Conservation (phyloP, 2,113 vertebrate genomes). For the Helogale parvula region DNA sequence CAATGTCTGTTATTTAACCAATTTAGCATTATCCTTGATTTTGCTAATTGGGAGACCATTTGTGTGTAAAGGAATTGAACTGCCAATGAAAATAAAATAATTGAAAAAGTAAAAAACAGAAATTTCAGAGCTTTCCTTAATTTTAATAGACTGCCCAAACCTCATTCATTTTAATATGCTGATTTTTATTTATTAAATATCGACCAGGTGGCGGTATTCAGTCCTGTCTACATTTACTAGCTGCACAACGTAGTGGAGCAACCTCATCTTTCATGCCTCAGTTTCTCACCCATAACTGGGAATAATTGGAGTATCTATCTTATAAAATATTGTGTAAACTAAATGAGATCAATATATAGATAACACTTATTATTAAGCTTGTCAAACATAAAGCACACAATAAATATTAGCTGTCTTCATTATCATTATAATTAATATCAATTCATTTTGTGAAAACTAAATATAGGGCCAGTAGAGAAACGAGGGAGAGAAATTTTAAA, state of each 20-base stretch:
- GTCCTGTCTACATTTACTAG: neutral
- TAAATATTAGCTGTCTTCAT: slow-evolving; percentile 21
- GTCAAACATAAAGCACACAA: neutral
- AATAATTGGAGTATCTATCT: neutral
- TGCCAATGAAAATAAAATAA: slow-evolving; percentile 33
- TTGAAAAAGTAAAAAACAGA: neutral
- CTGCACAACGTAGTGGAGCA: neutral
- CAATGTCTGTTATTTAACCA: slow-evolving; percentile 19
- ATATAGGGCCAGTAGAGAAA: neutral
- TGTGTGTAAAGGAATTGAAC: slow-evolving; percentile 39
- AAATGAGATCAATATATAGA: neutral
- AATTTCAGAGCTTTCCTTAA: slow-evolving; percentile 38
- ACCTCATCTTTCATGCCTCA: neutral
- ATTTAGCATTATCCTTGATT: slow-evolving; percentile 19
- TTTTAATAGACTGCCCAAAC: neutral
- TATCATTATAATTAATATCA: neutral
- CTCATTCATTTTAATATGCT: neutral
- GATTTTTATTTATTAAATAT: slow-evolving; percentile 25
- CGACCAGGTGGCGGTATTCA: neutral
- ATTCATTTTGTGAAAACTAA: slow-evolving; percentile 24
- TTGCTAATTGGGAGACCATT: neutral
- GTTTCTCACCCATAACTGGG: slow-evolving; percentile 3
- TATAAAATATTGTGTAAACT: neutral
- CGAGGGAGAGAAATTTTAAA: neutral
- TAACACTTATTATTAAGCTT: neutral